phyloP scores from a whole-genome alignment of 2,113 vertebrate genomes.

The Gymnogyps californianus region DNA sequence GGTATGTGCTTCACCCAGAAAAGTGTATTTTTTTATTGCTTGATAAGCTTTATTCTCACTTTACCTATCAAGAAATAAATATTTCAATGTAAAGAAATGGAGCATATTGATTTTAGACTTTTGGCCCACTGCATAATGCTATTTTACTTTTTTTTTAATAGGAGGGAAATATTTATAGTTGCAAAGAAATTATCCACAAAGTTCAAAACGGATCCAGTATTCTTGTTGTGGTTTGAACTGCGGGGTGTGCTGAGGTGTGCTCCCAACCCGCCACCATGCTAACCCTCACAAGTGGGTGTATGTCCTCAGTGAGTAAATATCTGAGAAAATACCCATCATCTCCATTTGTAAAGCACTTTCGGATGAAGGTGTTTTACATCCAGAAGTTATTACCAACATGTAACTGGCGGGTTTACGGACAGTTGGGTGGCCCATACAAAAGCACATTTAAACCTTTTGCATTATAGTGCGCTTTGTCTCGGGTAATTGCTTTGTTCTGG shows the following conservation, averaged over 20 bases:
- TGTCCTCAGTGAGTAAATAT: background rate
- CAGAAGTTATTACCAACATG: background rate
- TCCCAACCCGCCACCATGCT: fast-evolving
- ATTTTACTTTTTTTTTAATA: background rate
- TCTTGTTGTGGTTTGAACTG: background rate
- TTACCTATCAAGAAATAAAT: background rate
- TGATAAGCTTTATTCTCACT: background rate
- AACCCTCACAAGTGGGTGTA: background rate
- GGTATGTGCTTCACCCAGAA: background rate
- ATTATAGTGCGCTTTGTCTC: background rate
- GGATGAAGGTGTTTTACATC: background rate
- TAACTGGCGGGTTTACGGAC: background rate
- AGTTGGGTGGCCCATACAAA: background rate
- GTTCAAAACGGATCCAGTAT: background rate
- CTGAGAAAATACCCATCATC: background rate
- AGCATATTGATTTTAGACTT: background rate
- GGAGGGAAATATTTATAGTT: background rate
- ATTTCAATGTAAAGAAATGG: background rate
- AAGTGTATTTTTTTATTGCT: background rate
- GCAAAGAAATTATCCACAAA: background rate
- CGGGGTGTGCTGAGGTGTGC: background rate
- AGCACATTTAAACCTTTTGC: background rate
- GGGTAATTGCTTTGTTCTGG: background rate
- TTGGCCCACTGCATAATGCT: background rate
- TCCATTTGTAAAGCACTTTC: background rate